These are phyloP conservation scores for Diarsia mendica DNA, from an alignment of 2,888 invertebrate genomes.

Conservation along the genomic window DNA sequence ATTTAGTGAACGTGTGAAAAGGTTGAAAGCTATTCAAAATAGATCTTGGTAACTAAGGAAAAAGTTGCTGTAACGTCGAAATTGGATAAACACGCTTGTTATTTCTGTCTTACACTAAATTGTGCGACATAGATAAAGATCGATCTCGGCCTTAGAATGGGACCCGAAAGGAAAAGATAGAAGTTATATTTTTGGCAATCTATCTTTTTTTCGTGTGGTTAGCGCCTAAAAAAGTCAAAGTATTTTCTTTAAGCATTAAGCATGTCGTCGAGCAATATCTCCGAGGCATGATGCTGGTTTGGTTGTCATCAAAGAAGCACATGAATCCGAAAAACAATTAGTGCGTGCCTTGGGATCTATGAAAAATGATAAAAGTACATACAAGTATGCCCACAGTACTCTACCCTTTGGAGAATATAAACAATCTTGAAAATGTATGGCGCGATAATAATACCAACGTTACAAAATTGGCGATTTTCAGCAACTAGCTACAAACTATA, in stretches of 20 bases:
- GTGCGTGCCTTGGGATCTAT: not conserved
- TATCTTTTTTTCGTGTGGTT: too few relatives aligned
- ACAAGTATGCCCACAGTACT: not conserved
- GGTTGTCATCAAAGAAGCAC: too few relatives aligned
- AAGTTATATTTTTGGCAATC: not conserved
- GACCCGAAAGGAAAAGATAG: not conserved
- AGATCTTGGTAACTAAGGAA: not conserved
- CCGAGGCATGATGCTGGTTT: too few relatives aligned
- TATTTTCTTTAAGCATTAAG: too few relatives aligned
- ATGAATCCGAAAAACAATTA: too few relatives aligned
- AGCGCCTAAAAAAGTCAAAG: too few relatives aligned
- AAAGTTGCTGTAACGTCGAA: not conserved
- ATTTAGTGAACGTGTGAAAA: not conserved
- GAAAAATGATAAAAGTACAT: not conserved
- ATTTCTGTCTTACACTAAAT: not conserved
- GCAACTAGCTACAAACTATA: slow-evolving; percentile 7
- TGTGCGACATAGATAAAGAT: not conserved
- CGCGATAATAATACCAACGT: not conserved
- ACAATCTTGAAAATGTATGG: not conserved
- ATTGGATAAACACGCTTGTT: not conserved
- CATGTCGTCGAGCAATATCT: too few relatives aligned
- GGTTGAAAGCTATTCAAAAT: not conserved
- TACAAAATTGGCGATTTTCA: slow-evolving; percentile 13
- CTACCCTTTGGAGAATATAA: not conserved
- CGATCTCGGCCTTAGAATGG: not conserved